Conservation (phyloP, 2,797 vertebrate species). For the Rhinella marina region DNA sequence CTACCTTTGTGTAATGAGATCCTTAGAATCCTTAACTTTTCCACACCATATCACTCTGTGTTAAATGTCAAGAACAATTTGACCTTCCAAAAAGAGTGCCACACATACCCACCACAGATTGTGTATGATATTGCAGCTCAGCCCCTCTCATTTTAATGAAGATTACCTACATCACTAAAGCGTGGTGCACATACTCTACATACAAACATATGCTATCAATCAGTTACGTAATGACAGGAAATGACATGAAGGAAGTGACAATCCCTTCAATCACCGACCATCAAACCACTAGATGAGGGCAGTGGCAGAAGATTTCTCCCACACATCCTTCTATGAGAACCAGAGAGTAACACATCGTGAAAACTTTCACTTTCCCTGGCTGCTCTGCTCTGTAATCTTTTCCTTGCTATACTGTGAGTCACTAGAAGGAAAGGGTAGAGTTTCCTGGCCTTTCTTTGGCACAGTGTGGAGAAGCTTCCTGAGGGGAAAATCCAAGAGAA, state of each 20-base stretch:
- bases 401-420: slow-evolving; percentile 74
- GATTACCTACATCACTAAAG: not conserved
- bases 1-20: no score
- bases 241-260: not conserved
- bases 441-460: slow-evolving; percentile 75
- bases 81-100: no score
- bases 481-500: slow-evolving; percentile 61
- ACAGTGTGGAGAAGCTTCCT: slow-evolving; percentile 74
- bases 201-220: not conserved
- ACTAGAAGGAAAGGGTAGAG: slow-evolving; percentile 79
- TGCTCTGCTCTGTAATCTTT: slow-evolving; percentile 66
- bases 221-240: not conserved
- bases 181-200: not conserved
- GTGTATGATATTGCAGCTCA: no score
- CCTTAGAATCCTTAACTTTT: no score
- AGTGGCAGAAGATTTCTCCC: not conserved
- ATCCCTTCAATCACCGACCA: not conserved
- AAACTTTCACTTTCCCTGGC: slow-evolving; percentile 20
- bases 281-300: not conserved
- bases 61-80: no score
- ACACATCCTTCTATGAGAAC: slow-evolving; percentile 8
- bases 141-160: no score
- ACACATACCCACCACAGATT: no score
- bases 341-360: not conserved
- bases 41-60: no score